Evolutionary conservation across 2,113 vertebrate genomes (phyloP), one percentile per base, ranked within the genome.

Genomic region (Thryonomys swinderianus): DNA sequence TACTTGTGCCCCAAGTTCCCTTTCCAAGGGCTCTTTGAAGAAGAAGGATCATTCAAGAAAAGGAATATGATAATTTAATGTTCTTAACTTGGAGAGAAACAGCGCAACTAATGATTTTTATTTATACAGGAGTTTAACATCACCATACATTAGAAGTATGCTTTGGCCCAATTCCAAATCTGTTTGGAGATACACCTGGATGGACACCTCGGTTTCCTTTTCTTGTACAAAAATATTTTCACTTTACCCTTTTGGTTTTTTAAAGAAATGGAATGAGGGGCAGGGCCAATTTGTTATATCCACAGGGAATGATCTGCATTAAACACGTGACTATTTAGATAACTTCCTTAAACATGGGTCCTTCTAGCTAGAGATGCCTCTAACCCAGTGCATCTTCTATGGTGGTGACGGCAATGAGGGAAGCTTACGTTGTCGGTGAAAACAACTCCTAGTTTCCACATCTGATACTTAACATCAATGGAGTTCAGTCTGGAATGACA

Each of bases 361-460:
- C 25, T 27, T 51, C 51, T 6, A 57, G 53, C 57, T n/a, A n/a
- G 20, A 83, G 73, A 57, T 2, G 13, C 37, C 0, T 85, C 14
- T 37, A 11, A 1, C 30, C 90, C 55, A 95, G 18, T 0, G 2
- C 2, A 12, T 42, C 74, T n/a, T 45, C 76, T 79, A 40, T 76
- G 48, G 6, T 51, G 48, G 55, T 20, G 12, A 66, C 40, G 20
- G 9, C 18, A 17, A 5, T 12, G 20, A 91, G 57, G 57, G 16
- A 34, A 95, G 98, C 99, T 99, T 98, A 99, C 99, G 23, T 99
- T 99, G 97, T 99, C 99, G 48, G 99, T 99, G 98, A 99, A 99
- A 88, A 99, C 99, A 18, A 99, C 99, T 42, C 99, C 99, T 20
- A 99, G 98, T 97, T 99, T 99, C 99, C 99, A 99, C 98, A 99